Evolutionary conservation across 2,888 invertebrate species (phyloP).

Genomic region (Eumerus sabulonum): DNA sequence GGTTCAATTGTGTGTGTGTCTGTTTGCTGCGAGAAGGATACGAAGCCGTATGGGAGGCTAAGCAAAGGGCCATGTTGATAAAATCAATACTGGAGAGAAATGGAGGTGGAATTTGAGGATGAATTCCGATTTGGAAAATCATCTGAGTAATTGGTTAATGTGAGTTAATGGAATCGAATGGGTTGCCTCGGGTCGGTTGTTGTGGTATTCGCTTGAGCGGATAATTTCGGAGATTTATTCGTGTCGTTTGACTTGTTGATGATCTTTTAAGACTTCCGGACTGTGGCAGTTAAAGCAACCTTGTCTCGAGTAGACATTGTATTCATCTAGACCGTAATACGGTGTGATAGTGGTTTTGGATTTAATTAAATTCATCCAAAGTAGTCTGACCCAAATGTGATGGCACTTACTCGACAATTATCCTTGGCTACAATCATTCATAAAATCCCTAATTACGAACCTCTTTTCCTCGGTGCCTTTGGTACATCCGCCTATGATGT

Average conservation of each 20-base stretch:
- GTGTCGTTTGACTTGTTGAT: no score
- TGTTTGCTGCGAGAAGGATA: no score
- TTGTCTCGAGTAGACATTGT: no score
- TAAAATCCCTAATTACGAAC: slow-evolving; percentile 63
- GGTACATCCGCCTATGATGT: slow-evolving; percentile 12
- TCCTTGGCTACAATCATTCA: slow-evolving; percentile 24
- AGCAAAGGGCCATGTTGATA: slow-evolving; percentile 45
- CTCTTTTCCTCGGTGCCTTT: slow-evolving; percentile 55
- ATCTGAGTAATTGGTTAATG: slow-evolving; percentile 68
- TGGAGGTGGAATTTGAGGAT: slow-evolving; percentile 61
- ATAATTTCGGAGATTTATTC: slow-evolving; percentile 26
- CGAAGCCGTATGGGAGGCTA: no score
- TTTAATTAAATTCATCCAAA: slow-evolving; percentile 62
- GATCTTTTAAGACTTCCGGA: no score
- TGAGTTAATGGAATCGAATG: slow-evolving; percentile 64
- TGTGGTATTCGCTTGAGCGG: background rate
- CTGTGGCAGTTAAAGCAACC: no score
- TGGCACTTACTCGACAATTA: background rate
- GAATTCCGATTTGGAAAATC: slow-evolving; percentile 60
- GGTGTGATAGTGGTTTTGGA: slow-evolving; percentile 3
- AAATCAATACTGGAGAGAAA: slow-evolving; percentile 53
- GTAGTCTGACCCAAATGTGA: slow-evolving; percentile 58
- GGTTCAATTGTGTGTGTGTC: background rate
- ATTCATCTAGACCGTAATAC: no score
- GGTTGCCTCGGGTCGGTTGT: slow-evolving; percentile 20